Conservation (phyloP, 92 coral and sea anemone genomes). For the Muricea muricata region DNA sequence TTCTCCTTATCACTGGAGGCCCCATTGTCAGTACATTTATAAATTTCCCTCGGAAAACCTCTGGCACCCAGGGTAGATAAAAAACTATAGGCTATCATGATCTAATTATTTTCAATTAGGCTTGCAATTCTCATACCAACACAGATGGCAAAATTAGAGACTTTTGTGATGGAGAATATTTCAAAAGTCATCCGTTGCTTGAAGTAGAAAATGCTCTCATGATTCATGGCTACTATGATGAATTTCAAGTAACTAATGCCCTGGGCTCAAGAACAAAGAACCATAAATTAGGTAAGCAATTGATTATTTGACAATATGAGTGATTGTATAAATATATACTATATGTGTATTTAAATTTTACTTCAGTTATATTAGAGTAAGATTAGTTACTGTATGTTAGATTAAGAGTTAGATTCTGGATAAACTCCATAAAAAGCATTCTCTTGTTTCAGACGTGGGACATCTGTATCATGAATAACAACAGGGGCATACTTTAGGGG, state of each 20-base stretch:
- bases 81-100: not conserved
- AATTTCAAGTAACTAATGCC: constrained; percentile 14
- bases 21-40: not conserved
- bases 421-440: not conserved
- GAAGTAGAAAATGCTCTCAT: constrained; percentile 1
- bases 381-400: not conserved
- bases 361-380: too few species aligned
- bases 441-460: not conserved
- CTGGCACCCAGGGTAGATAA: not conserved
- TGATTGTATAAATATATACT: too few species aligned
- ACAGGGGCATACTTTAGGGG: not conserved
- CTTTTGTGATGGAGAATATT: constrained; percentile 14
- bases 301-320: too few species aligned
- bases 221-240: not conserved
- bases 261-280: constrained; percentile 10
- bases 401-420: not conserved
- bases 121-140: not conserved
- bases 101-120: not conserved
- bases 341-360: too few species aligned
- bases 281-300: not conserved
- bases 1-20: not conserved
- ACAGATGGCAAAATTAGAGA: constrained; percentile 1
- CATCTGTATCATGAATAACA: not conserved
- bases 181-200: not conserved
- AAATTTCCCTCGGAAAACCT: not conserved